A percentile compares a stretch with the other conserved stretches of the same genome.
These are phyloP conservation scores for Aurelia aurita DNA, from an alignment of 30 jellyfish, hydroid and myxozoan species.

Conservation along the genomic window DNA sequence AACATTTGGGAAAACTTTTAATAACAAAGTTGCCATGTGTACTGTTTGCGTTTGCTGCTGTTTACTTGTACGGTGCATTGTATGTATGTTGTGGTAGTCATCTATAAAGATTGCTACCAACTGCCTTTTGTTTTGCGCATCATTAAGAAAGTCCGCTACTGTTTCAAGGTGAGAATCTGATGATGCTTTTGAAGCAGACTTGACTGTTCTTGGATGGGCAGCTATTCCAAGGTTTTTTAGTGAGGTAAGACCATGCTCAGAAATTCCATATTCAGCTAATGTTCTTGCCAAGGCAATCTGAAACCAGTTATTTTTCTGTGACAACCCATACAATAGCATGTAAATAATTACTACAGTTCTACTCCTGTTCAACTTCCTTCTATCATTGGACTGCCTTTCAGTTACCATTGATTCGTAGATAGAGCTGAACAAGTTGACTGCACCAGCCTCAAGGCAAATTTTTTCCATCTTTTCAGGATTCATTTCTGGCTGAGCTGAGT, in stretches of 20 bases:
- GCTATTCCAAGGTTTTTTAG: constrained; percentile 35
- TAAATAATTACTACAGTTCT: no score
- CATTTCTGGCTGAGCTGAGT: no score
- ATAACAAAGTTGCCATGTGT: constrained; percentile 11
- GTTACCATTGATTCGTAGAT: no score
- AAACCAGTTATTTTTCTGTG: no score
- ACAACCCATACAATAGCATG: no score
- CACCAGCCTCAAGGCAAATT: no score
- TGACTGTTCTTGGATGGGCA: constrained; percentile 45
- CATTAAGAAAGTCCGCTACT: constrained; percentile 3
- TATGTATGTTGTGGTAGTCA: constrained; percentile 22
- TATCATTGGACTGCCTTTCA: no score
- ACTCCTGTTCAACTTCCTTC: no score
- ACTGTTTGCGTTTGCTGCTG: constrained; percentile 19
- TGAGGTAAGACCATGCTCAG: constrained; percentile 17
- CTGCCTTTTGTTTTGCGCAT: constrained; percentile 12
- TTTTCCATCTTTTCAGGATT: no score
- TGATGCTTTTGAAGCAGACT: constrained; percentile 20
- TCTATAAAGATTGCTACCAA: constrained; percentile 24
- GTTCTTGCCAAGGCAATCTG: no score
- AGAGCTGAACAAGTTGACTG: no score
- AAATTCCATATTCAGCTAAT: no score
- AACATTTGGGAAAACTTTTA: constrained; percentile 1
- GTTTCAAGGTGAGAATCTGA: constrained; percentile 5
- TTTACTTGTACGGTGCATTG: constrained; percentile 21